A percentile compares a stretch with the other conserved stretches of the same genome.
Conservation (phyloP, 2,888 invertebrate genomes). For the Agrochola litura region DNA sequence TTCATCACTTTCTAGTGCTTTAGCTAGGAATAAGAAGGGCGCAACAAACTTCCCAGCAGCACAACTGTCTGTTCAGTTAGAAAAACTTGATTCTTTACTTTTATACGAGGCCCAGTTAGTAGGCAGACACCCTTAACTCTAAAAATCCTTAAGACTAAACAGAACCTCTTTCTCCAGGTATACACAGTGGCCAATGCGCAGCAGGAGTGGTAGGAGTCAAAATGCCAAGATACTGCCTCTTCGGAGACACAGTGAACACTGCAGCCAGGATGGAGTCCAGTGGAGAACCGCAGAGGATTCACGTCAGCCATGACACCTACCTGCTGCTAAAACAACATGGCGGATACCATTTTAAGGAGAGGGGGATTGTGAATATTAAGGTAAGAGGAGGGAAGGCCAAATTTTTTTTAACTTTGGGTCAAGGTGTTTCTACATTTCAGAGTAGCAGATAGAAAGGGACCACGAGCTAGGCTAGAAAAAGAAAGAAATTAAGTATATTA, state of each 20-base stretch:
- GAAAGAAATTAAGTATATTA: neutral
- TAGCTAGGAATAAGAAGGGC: too few species aligned
- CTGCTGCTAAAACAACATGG: conserved; percentile 92
- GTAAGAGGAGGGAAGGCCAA: conserved; percentile 78
- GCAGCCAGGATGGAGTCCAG: conserved; percentile 95
- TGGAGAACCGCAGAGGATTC: conserved; percentile 93
- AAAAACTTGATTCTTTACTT: too few species aligned
- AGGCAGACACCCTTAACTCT: neutral
- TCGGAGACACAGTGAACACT: conserved; percentile 96
- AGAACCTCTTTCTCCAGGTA: conserved; percentile 72
- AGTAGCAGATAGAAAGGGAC: neutral
- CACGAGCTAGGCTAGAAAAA: neutral
- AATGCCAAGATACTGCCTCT: conserved; percentile 96
- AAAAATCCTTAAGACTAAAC: neutral
- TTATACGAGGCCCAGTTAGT: neutral
- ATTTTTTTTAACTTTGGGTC: neutral
- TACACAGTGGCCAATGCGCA: conserved; percentile 92
- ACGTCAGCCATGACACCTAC: conserved; percentile 94
- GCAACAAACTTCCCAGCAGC: too few species aligned
- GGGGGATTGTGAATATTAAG: conserved; percentile 94
- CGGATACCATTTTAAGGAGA: conserved; percentile 93
- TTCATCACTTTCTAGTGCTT: too few species aligned
- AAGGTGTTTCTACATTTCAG: neutral
- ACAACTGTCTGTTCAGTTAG: too few species aligned
- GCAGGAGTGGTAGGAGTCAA: conserved; percentile 96